A percentile compares a stretch with the other conserved stretches of the same genome.
These are phyloP conservation scores for Bilobella aurantiaca DNA, from an alignment of 1,140 invertebrate genomes.

Conservation along the genomic window DNA sequence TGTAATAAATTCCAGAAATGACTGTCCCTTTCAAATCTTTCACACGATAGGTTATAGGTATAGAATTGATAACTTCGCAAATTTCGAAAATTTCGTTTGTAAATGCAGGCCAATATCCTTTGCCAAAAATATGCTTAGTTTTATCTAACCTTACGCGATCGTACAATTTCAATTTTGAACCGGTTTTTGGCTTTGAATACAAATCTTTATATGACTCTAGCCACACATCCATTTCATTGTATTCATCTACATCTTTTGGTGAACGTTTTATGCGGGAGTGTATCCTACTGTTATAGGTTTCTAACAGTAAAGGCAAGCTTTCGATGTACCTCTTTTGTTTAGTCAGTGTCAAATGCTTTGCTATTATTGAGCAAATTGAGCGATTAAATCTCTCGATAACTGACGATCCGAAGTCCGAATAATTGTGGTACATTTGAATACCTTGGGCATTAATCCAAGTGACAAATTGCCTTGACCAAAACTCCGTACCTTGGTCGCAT, in stretches of 20 bases:
- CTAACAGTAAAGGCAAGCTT: conserved; percentile 4
- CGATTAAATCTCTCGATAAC: conserved; percentile 23
- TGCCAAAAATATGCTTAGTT: conserved; percentile 1
- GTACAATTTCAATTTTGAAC: conserved; percentile 43
- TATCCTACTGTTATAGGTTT: conserved; percentile 17
- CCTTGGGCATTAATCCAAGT: neutral
- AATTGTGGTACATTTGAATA: conserved; percentile 14
- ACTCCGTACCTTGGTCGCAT: conserved; percentile 21
- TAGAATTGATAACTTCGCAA: neutral
- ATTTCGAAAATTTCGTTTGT: neutral
- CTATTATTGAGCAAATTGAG: conserved; percentile 12
- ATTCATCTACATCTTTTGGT: conserved; percentile 18
- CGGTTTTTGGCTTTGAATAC: conserved; percentile 59
- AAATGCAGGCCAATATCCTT: neutral
- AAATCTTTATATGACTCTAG: conserved; percentile 18
- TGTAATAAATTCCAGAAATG: neutral
- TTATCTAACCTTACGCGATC: neutral
- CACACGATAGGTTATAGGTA: neutral
- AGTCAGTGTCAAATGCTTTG: conserved; percentile 10
- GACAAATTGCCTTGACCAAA: conserved; percentile 10
- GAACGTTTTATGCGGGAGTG: conserved; percentile 14
- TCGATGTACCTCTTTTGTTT: conserved; percentile 1
- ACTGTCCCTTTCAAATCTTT: neutral
- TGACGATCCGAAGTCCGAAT: conserved; percentile 10
- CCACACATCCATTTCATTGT: conserved; percentile 26